A percentile compares a stretch with the other conserved stretches of the same genome.
Conservation (phyloP, 2,888 invertebrate genomes). For the Neoascia interrupta region DNA sequence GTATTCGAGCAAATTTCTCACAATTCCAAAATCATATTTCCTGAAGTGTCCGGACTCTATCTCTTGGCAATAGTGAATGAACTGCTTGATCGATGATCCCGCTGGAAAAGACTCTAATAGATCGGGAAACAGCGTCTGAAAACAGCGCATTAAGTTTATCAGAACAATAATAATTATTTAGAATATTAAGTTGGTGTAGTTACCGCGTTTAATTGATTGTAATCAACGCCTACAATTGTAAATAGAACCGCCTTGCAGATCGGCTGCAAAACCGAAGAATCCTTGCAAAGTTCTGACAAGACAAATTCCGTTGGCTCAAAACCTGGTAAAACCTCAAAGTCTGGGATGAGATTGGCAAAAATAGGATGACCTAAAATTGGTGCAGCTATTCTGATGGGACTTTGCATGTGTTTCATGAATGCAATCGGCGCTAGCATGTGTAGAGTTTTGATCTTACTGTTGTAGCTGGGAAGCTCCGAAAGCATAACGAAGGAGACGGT, state of each 20-base stretch:
- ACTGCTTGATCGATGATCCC: constrained; percentile 85
- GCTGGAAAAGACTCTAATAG: constrained; percentile 85
- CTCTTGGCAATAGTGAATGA: constrained; percentile 87
- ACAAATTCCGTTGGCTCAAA: constrained; percentile 74
- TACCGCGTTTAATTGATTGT: no score
- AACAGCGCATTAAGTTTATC: no score
- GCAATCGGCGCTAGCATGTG: constrained; percentile 87
- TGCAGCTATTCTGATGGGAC: constrained; percentile 79
- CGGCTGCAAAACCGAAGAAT: constrained; percentile 76
- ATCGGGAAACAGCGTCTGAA: constrained; percentile 85
- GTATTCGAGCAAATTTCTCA: constrained; percentile 81
- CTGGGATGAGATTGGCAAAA: constrained; percentile 75
- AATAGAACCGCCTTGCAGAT: constrained; percentile 75
- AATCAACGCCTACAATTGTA: constrained; percentile 76
- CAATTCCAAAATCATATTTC: constrained; percentile 82
- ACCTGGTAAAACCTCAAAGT: constrained; percentile 84
- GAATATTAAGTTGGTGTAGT: no score
- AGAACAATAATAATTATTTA: no score
- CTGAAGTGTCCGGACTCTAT: constrained; percentile 80
- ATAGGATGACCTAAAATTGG: constrained; percentile 76
- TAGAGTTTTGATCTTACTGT: constrained; percentile 84
- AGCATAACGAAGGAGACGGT: constrained; percentile 88
- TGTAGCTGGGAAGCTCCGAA: constrained; percentile 85
- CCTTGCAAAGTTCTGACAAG: constrained; percentile 82
- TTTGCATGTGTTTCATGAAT: constrained; percentile 80